Evolutionary conservation across 1,140 invertebrate genomes (phyloP).

Genomic region (Heliconius eleuchia): DNA sequence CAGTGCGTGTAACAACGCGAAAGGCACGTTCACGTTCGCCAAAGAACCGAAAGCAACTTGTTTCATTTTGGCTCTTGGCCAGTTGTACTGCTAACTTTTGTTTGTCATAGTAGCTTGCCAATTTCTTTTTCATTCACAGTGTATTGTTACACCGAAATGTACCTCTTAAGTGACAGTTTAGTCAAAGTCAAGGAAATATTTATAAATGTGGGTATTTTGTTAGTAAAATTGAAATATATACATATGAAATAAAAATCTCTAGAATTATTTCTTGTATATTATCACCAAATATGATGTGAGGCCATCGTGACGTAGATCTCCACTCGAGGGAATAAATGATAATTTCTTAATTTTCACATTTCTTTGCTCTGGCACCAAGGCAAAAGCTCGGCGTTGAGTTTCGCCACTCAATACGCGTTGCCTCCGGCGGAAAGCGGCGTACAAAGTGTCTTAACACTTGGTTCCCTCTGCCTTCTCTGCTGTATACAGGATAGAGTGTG

Average conservation of each 20-base stretch:
- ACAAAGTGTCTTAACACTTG: too few species aligned
- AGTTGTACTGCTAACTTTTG: conserved; percentile 4
- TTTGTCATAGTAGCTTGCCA: conserved; percentile 16
- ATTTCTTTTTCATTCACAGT: conserved; percentile 17
- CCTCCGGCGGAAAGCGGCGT: too few species aligned
- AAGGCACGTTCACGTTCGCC: neutral
- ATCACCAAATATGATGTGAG: too few species aligned
- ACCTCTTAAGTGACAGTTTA: conserved; percentile 1
- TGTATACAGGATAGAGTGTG: too few species aligned
- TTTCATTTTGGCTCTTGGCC: neutral
- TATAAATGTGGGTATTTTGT: neutral
- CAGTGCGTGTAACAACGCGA: neutral
- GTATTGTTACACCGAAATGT: neutral
- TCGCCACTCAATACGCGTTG: too few species aligned
- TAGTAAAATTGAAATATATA: neutral
- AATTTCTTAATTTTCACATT: too few species aligned
- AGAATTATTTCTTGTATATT: too few species aligned
- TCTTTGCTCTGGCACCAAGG: too few species aligned
- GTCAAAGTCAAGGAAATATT: neutral
- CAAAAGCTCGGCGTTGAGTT: too few species aligned
- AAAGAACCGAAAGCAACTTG: neutral
- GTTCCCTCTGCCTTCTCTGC: too few species aligned
- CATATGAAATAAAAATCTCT: neutral
- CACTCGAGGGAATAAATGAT: too few species aligned
- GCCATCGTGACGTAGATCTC: too few species aligned